These are phyloP conservation scores for Pseudeuparius sepicola DNA, from an alignment of 2,888 invertebrate genomes.

Conservation along the genomic window DNA sequence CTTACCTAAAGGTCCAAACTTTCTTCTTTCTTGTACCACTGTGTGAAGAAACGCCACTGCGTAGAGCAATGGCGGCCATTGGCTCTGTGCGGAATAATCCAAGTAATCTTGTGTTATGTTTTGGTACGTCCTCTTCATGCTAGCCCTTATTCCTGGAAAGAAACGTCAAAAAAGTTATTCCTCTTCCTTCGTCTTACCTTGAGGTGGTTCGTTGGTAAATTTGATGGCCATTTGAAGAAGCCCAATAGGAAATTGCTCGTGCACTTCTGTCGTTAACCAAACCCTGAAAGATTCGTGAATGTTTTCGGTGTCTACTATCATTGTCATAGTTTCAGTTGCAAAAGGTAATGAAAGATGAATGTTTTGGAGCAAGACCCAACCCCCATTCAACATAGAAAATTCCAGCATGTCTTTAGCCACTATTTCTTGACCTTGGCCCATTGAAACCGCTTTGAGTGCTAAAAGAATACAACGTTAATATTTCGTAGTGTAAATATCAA, in stretches of 20 bases:
- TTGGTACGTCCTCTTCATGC: conserved; percentile 90
- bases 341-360: conserved; percentile 93
- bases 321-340: conserved; percentile 85
- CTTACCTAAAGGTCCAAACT: conserved; percentile 75
- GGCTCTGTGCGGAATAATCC: conserved; percentile 82
- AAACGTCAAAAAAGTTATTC: conserved; percentile 44
- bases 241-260: conserved; percentile 83
- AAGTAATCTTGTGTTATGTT: conserved; percentile 80
- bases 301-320: conserved; percentile 73
- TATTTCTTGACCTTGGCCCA: conserved; percentile 93
- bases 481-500: too few relatives aligned
- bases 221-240: conserved; percentile 86
- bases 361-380: conserved; percentile 93
- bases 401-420: conserved; percentile 39
- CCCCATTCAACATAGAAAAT: conserved; percentile 48
- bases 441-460: conserved; percentile 80
- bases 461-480: too few relatives aligned
- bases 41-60: conserved; percentile 93
- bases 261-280: conserved; percentile 94
- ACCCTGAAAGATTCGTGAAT: conserved; percentile 70
- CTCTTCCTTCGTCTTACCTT: conserved; percentile 42
- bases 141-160: conserved; percentile 62
- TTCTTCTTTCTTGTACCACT: conserved; percentile 87
- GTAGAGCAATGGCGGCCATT: conserved; percentile 90
- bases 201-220: conserved; percentile 95